Evolutionary conservation across 2,797 vertebrate species (phyloP).

Genomic region (Myotis daubentonii): DNA sequence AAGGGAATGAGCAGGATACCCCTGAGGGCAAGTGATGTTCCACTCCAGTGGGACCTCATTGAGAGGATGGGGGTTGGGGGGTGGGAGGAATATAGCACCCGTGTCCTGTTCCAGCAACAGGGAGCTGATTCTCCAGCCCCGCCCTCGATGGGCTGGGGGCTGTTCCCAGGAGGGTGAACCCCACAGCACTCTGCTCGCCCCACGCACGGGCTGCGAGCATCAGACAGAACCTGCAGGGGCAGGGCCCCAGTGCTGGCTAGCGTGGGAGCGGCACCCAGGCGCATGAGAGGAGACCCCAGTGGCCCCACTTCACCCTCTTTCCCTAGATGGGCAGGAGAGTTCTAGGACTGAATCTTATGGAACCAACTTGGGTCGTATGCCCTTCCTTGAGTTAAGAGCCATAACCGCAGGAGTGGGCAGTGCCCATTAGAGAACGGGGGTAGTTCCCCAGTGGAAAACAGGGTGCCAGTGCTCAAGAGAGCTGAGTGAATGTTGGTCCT

Average conservation of each 20-base stretch:
- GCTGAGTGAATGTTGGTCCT: accelerated
- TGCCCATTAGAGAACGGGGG: not conserved
- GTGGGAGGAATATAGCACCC: not conserved
- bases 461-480: not conserved
- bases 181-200: no score
- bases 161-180: not conserved
- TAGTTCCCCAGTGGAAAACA: not conserved
- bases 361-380: not conserved
- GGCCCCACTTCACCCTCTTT: not conserved
- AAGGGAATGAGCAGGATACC: not conserved
- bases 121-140: not conserved
- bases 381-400: not conserved
- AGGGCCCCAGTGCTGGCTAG: not conserved
- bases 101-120: not conserved
- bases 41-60: not conserved
- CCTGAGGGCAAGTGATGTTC: accelerated
- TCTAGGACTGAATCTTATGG: not conserved
- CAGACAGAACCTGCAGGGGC: not conserved
- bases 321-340: no score
- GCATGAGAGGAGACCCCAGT: accelerated
- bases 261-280: accelerated
- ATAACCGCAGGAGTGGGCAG: accelerated
- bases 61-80: not conserved
- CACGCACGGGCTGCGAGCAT: not conserved
- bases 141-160: not conserved